These are phyloP conservation scores for Spondyliosoma cantharus DNA, from an alignment of 2,797 vertebrate genomes.

Conservation along the genomic window DNA sequence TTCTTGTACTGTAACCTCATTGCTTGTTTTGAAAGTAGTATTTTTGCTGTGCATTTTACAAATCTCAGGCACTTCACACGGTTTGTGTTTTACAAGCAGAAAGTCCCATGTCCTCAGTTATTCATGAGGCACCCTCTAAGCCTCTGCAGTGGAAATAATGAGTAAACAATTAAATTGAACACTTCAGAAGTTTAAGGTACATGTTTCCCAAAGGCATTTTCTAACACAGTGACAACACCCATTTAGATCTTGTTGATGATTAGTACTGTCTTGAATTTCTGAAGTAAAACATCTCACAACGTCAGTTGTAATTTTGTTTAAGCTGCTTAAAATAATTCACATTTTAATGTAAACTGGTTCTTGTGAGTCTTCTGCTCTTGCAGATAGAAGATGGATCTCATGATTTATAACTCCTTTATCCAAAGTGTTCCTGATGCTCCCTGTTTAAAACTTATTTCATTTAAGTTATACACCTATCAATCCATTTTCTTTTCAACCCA, in stretches of 20 bases:
- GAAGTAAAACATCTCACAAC: background rate
- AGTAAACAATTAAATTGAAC: background rate
- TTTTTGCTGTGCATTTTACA: slow-evolving; percentile 10
- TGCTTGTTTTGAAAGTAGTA: background rate
- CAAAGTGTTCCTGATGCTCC: background rate
- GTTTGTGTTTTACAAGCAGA: slow-evolving; percentile 20
- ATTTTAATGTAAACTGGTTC: background rate
- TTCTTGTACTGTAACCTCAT: background rate
- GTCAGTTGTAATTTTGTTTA: background rate
- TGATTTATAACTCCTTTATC: background rate
- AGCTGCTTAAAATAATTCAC: background rate
- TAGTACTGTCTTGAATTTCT: background rate
- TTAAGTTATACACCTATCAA: background rate
- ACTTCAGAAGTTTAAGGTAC: background rate
- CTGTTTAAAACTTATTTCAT: slow-evolving; percentile 3
- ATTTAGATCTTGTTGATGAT: slow-evolving; percentile 16
- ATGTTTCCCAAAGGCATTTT: background rate
- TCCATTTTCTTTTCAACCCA: background rate
- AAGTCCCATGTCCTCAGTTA: slow-evolving; percentile 1
- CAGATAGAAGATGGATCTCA: background rate
- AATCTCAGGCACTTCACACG: slow-evolving; percentile 10
- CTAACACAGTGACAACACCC: slow-evolving; percentile 3
- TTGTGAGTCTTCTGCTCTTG: background rate
- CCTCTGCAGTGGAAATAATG: background rate
- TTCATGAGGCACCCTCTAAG: background rate